These are phyloP conservation scores for Lomographa bimaculata DNA, from an alignment of 2,888 invertebrate genomes.

Conservation along the genomic window DNA sequence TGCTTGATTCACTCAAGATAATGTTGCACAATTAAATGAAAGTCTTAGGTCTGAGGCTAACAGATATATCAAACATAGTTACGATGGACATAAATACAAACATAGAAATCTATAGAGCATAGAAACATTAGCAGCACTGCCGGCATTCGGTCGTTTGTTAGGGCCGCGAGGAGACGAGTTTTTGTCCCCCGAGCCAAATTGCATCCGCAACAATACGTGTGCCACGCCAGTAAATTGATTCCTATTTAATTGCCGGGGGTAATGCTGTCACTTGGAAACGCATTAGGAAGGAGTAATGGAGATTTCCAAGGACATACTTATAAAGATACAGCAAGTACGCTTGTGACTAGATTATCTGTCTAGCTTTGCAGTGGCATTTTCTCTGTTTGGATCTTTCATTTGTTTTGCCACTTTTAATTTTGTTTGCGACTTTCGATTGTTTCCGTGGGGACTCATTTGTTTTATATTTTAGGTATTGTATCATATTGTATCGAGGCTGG, in stretches of 20 bases:
- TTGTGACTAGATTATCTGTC: background rate
- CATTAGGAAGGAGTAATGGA: slow-evolving; percentile 20
- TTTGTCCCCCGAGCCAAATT: slow-evolving; percentile 79
- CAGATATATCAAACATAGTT: too few species aligned
- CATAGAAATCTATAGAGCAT: slow-evolving; percentile 43
- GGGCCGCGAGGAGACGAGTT: slow-evolving; percentile 76
- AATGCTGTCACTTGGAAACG: slow-evolving; percentile 34
- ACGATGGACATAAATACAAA: background rate
- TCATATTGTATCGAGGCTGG: too few species aligned
- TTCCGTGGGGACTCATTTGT: too few species aligned
- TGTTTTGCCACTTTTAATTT: too few species aligned
- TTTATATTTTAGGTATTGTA: too few species aligned
- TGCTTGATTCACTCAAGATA: too few species aligned
- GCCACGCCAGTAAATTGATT: slow-evolving; percentile 72
- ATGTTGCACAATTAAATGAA: too few species aligned
- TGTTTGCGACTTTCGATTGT: too few species aligned
- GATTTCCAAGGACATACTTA: too few species aligned
- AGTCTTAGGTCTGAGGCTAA: too few species aligned
- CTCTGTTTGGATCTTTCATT: too few species aligned
- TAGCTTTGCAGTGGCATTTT: too few species aligned
- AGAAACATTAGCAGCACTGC: slow-evolving; percentile 81
- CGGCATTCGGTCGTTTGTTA: slow-evolving; percentile 80
- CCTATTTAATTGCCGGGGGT: slow-evolving; percentile 68
- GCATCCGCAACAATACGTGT: slow-evolving; percentile 78
- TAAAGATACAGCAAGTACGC: background rate